Conservation (phyloP, 2,888 invertebrate species). For the Athetis lepigone region DNA sequence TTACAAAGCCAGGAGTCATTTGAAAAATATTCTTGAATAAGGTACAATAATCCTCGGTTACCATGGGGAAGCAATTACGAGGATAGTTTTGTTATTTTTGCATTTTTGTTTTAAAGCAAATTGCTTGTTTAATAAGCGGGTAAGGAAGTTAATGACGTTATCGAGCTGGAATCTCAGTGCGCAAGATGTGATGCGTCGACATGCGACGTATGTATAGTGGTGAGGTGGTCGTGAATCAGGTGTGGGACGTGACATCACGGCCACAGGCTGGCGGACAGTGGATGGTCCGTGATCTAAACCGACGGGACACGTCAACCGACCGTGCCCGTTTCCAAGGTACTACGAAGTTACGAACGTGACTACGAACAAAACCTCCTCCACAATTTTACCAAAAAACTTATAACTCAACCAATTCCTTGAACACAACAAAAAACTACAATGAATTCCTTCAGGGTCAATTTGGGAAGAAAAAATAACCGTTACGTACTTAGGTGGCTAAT, state of each 20-base stretch:
- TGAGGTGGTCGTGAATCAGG: constrained; percentile 31
- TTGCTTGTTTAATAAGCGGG: constrained; percentile 29
- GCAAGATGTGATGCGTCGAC: constrained; percentile 18
- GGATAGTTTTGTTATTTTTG: constrained; percentile 26
- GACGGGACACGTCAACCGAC: constrained; percentile 58
- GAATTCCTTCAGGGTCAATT: constrained; percentile 48
- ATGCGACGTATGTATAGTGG: constrained; percentile 22
- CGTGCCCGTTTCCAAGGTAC: constrained; percentile 54
- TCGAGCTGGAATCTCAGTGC: constrained; percentile 26
- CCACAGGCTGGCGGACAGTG: constrained; percentile 37
- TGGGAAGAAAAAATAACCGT: constrained; percentile 35
- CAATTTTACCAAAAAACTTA: constrained; percentile 39
- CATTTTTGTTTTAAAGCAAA: constrained; percentile 29
- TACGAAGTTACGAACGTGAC: constrained; percentile 76
- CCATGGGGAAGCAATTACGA: constrained; percentile 37
- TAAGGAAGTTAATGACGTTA: constrained; percentile 26
- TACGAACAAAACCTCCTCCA: constrained; percentile 56
- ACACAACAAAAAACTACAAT: constrained; percentile 34
- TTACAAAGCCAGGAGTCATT: constrained; percentile 62
- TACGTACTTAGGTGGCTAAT: constrained; percentile 32
- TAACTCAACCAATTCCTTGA: constrained; percentile 51
- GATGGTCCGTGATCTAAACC: constrained; percentile 58
- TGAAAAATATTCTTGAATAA: constrained; percentile 52
- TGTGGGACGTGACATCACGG: constrained; percentile 56
- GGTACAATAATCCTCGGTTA: constrained; percentile 39